These are phyloP conservation scores for Drepana arcuata DNA, from an alignment of 1,140 invertebrate species.

Conservation along the genomic window DNA sequence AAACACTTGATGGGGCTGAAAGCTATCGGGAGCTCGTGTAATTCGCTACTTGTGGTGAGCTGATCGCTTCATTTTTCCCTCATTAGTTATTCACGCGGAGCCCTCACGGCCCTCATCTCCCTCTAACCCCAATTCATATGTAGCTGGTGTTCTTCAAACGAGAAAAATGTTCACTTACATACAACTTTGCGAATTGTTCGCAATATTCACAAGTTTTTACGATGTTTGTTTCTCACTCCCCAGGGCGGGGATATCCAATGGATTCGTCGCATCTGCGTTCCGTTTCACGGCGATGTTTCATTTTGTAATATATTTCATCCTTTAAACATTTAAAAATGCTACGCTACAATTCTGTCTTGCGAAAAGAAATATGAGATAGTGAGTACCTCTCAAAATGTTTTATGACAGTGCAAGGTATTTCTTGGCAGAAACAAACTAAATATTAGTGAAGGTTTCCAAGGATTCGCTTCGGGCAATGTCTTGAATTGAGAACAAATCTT, in stretches of 20 bases:
- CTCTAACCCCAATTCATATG: conserved; percentile 23
- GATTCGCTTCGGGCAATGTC: too few species aligned
- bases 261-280: conserved; percentile 46
- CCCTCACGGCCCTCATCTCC: conserved; percentile 14
- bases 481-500: too few species aligned
- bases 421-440: too few species aligned
- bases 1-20: conserved; percentile 14
- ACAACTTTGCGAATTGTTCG: conserved; percentile 42
- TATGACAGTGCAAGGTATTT: too few species aligned
- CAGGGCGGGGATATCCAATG: conserved; percentile 39
- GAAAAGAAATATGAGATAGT: conserved; percentile 9
- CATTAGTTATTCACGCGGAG: conserved; percentile 35
- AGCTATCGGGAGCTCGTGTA: conserved; percentile 17
- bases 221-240: conserved; percentile 43
- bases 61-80: conserved; percentile 28
- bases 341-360: conserved; percentile 7
- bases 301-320: conserved; percentile 32
- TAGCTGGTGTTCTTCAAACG: conserved; percentile 29
- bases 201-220: conserved; percentile 49
- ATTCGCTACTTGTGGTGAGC: conserved; percentile 9
- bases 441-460: too few species aligned
- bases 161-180: conserved; percentile 37
- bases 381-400: too few species aligned
- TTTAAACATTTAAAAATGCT: conserved; percentile 17
- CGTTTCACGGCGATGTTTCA: conserved; percentile 41